These are phyloP conservation scores for Noctua janthe DNA, from an alignment of 2,888 invertebrate species.

Conservation along the genomic window DNA sequence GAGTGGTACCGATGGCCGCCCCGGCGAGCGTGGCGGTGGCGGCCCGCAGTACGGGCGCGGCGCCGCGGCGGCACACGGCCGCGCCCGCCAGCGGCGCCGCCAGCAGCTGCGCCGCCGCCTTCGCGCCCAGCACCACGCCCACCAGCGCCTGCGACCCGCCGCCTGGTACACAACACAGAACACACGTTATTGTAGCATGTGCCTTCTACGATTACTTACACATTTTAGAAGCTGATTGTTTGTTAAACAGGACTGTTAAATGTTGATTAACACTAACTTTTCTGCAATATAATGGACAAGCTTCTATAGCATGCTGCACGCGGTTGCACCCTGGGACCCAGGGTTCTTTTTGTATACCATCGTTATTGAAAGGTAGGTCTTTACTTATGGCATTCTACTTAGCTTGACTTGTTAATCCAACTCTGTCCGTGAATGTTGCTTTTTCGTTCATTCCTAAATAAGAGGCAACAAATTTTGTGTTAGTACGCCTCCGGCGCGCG, in stretches of 20 bases:
- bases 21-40: slow-evolving; percentile 77
- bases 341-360: not conserved
- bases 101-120: slow-evolving; percentile 82
- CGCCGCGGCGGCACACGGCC: slow-evolving; percentile 78
- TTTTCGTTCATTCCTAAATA: too few species aligned
- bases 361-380: too few species aligned
- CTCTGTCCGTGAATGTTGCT: too few species aligned
- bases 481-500: not conserved
- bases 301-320: not conserved
- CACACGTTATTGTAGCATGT: not conserved
- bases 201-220: not conserved
- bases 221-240: not conserved
- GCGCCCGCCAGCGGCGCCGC: slow-evolving; percentile 79
- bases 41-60: slow-evolving; percentile 75
- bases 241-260: not conserved
- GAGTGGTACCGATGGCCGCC: slow-evolving; percentile 75
- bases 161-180: not conserved
- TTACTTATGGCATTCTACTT: too few species aligned
- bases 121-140: slow-evolving; percentile 83
- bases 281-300: not conserved
- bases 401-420: too few species aligned
- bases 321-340: not conserved
- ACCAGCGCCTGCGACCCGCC: slow-evolving; percentile 77
- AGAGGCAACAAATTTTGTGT: not conserved
- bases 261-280: not conserved